These are phyloP conservation scores for Apis mellifera DNA, from an alignment of 1,140 invertebrate species.

Conservation along the genomic window Amel_HAv3.1 CM009935.2:3085001-3085500, in stretches of 20 bases:
- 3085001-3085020: slow-evolving; percentile 16
- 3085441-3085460: slow-evolving; percentile 67
- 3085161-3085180: slow-evolving; percentile 51
- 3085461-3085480: slow-evolving; percentile 57
- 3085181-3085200: slow-evolving; percentile 41
- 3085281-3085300: slow-evolving; percentile 80
- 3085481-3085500: slow-evolving; percentile 53
- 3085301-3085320: slow-evolving; percentile 81
- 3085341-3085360: slow-evolving; percentile 80
- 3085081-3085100: slow-evolving; percentile 43
- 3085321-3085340: slow-evolving; percentile 70
- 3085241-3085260: slow-evolving; percentile 68
- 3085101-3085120: slow-evolving; percentile 50
- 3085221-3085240: slow-evolving; percentile 49
- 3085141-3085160: slow-evolving; percentile 63
- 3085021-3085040: background rate
- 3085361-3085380: slow-evolving; percentile 76
- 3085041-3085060: slow-evolving; percentile 44
- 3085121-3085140: slow-evolving; percentile 54
- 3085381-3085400: slow-evolving; percentile 82
- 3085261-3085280: slow-evolving; percentile 68
- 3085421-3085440: slow-evolving; percentile 62
- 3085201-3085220: slow-evolving; percentile 47
- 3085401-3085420: slow-evolving; percentile 80
- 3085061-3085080: slow-evolving; percentile 26